Percentiles rank a stretch among this genome's conserved stretches.
These are phyloP conservation scores for Cricetomys ansorgei DNA, from an alignment of 2,113 vertebrate species.

Conservation along the genomic window DNA sequence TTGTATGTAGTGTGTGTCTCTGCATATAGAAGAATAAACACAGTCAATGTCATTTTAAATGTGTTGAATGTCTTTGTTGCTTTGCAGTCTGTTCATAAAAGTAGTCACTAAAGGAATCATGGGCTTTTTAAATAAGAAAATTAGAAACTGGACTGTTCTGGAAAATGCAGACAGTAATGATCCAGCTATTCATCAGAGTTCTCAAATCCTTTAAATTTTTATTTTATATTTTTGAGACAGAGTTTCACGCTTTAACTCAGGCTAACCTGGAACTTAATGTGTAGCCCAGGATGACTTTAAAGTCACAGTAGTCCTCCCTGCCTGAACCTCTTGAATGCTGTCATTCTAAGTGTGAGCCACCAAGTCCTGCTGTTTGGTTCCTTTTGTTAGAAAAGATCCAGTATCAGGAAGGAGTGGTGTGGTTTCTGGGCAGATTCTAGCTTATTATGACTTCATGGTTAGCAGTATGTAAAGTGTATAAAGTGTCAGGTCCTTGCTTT, in stretches of 20 bases:
- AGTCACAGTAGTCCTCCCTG: neutral
- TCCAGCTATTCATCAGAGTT: neutral
- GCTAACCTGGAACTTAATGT: neutral
- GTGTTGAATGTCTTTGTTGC: neutral
- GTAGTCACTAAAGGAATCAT: neutral
- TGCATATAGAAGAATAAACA: neutral
- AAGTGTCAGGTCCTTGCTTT: slow-evolving; percentile 7
- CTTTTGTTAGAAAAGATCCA: neutral
- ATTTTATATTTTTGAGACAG: neutral
- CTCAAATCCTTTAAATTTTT: neutral
- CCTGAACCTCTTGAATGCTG: neutral
- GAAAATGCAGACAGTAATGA: neutral
- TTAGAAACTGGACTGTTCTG: neutral
- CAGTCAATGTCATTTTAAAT: neutral
- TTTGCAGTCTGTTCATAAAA: slow-evolving; percentile 20
- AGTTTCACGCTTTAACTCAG: neutral
- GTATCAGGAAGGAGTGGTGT: neutral
- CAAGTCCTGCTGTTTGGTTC: neutral
- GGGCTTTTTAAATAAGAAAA: neutral
- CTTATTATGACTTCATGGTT: slow-evolving; percentile 73
- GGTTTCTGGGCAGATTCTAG: neutral
- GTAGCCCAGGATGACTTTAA: neutral
- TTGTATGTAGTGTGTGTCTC: neutral
- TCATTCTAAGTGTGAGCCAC: neutral
- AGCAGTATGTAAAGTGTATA: slow-evolving; percentile 49